Percentiles rank a stretch among this genome's conserved stretches.
Conservation (phyloP, 37 sponge, comb jelly and placozoan species). For the Tethya wilhelma region DNA sequence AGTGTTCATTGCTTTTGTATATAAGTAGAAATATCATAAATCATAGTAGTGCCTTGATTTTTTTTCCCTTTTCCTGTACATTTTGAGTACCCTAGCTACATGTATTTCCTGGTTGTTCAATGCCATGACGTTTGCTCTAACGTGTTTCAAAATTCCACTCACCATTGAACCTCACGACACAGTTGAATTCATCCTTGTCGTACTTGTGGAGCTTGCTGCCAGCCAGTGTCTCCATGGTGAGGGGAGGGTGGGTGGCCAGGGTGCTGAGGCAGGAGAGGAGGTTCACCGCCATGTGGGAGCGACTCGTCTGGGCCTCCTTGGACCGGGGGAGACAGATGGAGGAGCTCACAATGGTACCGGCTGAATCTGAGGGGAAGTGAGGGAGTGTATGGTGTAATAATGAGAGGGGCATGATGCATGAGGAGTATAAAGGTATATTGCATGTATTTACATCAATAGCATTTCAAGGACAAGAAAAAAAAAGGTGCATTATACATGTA, state of each 20-base stretch:
- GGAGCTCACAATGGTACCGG: constrained; percentile 85
- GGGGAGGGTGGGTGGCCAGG: constrained; percentile 46
- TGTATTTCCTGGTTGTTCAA: too few relatives aligned
- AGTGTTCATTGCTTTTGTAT: too few relatives aligned
- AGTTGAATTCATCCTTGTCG: constrained; percentile 43
- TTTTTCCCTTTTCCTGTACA: too few relatives aligned
- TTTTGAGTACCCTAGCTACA: too few relatives aligned
- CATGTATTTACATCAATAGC: neutral
- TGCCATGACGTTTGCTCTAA: too few relatives aligned
- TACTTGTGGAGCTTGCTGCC: constrained; percentile 40
- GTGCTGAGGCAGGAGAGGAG: constrained; percentile 83
- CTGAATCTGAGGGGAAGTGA: constrained; percentile 43
- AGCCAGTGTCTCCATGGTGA: constrained; percentile 43
- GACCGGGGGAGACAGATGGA: constrained; percentile 79
- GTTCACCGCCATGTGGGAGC: constrained; percentile 77
- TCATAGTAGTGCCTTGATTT: too few relatives aligned
- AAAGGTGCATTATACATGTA: too few relatives aligned
- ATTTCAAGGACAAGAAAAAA: too few relatives aligned
- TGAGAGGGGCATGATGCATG: too few relatives aligned
- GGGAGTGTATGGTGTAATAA: neutral
- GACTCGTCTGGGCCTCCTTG: constrained; percentile 52
- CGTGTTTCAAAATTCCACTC: too few relatives aligned
- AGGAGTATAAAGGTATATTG: neutral
- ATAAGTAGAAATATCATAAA: too few relatives aligned
- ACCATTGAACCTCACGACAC: constrained; percentile 62